phyloP scores from a whole-genome alignment of 2,888 invertebrate genomes.

The Theretra japonica region DNA sequence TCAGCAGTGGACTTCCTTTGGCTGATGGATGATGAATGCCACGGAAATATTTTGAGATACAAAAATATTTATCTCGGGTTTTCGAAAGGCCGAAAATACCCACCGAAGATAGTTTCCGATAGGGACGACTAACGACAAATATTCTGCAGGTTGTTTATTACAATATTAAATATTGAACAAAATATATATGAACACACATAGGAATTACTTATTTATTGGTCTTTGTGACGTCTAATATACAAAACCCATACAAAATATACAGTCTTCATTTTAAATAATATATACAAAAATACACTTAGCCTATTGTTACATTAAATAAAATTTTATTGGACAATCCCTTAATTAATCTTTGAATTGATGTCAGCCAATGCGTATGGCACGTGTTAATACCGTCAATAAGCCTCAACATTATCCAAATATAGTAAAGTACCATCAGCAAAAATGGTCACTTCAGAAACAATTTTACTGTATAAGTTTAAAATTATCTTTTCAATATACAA shows the following conservation, averaged over 20 bases:
- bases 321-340: conserved; percentile 16
- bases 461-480: neutral
- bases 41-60: too few relatives aligned
- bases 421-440: neutral
- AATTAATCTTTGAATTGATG: conserved; percentile 33
- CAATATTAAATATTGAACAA: too few relatives aligned
- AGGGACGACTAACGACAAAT: too few relatives aligned
- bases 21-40: too few relatives aligned
- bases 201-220: conserved; percentile 29
- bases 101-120: too few relatives aligned
- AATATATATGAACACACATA: conserved; percentile 24
- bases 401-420: conserved; percentile 37
- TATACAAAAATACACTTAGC: conserved; percentile 61
- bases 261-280: conserved; percentile 69
- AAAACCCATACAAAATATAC: conserved; percentile 78
- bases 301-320: conserved; percentile 28
- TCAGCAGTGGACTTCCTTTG: too few relatives aligned
- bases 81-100: too few relatives aligned
- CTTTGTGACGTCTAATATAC: conserved; percentile 36
- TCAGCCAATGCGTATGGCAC: conserved; percentile 36
- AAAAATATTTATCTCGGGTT: too few relatives aligned
- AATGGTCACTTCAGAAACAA: neutral
- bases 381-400: conserved; percentile 36
- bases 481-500: too few relatives aligned
- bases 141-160: too few relatives aligned